A percentile compares a stretch with the other conserved stretches of the same genome.
Conservation (phyloP, 2,888 invertebrate species). For the Apamea monoglypha region DNA sequence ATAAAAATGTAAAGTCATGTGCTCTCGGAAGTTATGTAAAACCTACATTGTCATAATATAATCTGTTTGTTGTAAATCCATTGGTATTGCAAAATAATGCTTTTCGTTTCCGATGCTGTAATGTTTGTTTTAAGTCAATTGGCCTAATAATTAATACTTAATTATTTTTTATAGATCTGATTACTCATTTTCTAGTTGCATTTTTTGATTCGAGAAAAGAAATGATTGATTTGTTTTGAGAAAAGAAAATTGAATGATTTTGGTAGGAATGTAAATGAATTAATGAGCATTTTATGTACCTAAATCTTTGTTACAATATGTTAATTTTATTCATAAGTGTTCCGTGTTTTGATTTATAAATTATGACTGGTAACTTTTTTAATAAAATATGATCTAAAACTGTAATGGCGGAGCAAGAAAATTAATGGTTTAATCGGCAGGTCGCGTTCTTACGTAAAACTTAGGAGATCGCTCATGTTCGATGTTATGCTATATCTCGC, state of each 20-base stretch:
- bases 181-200: background rate
- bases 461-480: background rate
- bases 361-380: background rate
- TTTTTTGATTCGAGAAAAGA: background rate
- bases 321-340: background rate
- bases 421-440: background rate
- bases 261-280: background rate
- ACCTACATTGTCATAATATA: background rate
- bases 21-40: constrained; percentile 29
- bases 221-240: too few species aligned
- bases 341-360: constrained; percentile 15
- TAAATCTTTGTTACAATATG: background rate
- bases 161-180: background rate
- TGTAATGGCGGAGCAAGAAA: background rate
- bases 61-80: background rate
- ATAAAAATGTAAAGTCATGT: constrained; percentile 43
- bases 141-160: background rate
- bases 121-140: background rate
- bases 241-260: background rate
- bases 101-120: background rate
- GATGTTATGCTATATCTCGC: background rate
- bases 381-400: constrained; percentile 4
- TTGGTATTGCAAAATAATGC: background rate
- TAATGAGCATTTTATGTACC: background rate
- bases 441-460: constrained; percentile 21